Base-by-base conservation (phyloP, 2,797 vertebrate genomes). In the Cyprinella venusta region DNA sequence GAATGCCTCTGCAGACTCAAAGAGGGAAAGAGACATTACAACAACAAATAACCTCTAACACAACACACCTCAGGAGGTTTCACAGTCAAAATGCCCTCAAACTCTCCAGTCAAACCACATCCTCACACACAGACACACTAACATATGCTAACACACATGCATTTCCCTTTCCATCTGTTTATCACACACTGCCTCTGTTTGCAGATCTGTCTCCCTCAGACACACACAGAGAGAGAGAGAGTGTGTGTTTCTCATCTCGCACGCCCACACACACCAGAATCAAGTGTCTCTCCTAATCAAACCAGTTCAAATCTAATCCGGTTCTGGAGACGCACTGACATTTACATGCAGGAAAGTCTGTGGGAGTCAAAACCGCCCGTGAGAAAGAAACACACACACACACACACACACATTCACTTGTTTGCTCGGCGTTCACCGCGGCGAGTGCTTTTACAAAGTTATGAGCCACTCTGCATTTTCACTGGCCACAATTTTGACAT, bases 241-340 rank as follows among this genome's bases (percentile, higher is more conserved):
- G 64, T 10, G 30, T 6, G 33, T 15, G 8, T 13, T 70, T 16
- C 68, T 70, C 15, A 48, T 48, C 69, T 18, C 69, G 7, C 48
- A 72, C 12, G 30, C 70, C 48, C 70, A 54, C 48, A 36, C 48
- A 74, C 48, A 74, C 19, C 48, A n/a, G 10, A 13, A 54, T 74
- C 48, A 74, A 52, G 48, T 6, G 18, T 21, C 18, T 54, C 48
- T 74, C 70, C 18, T 54, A 74, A 54, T 74, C 70, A 74, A 15
- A 12, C 45, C 9, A 6, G 70, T 52, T 12, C 26, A 33, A 72
- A 72, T 72, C 45, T 21, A 72, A 72, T 54, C 48, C 26, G 30
- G 70, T 74, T 74, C 70, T 36, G 70, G 26, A 74, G 70, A 30
- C 21, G 48, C 48, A 4, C 70, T 72, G 70, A 74, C 70, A 72